Evolutionary conservation across 2,888 invertebrate species (phyloP), one percentile per base, ranked within the genome.

Genomic region (Hedya salicella): DNA sequence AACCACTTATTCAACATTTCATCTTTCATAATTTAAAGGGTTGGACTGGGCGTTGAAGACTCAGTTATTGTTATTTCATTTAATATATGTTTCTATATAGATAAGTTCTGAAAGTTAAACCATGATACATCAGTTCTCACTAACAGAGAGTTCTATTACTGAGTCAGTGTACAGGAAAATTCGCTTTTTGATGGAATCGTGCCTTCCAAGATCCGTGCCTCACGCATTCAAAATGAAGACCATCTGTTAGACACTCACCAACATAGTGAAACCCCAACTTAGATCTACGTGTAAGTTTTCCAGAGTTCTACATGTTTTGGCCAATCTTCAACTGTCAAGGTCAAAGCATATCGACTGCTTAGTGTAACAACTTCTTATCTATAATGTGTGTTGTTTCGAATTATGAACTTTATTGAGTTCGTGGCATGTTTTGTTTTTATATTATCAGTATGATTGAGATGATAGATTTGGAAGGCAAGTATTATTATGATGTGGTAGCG

Each of bases 401-500:
- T 16, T 30, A 1, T 44, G 44, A 13, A 17, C 30, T 42, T 56
- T 56, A 44, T 13, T 0, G 0, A 8, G 11, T 32, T 8, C 8
- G 4, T 6, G 8, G 3, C 13, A 17, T 2, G 4, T 1, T 56
- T 56, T 0, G 11, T 17, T 44, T 56, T 32, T 30, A 17, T 3
- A n/a, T 3, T 9, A 13, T 17, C 13, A 11, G 0, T 13, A 44
- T n/a, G 16, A 17, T 30, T 1, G 6, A 13, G 30, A 16, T 30
- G 42, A 14, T 25, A 56, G 25, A 13, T 44, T 56, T 1, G 11
- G 25, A 44, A 56, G 16, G 42, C 6, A 17, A 44, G 42, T 44
- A 25, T 4, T 11, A 49, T 40, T 13, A 64, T 52, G 65, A 60
- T 66, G 53, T 52, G 44, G 50, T 62, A 48, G 44, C 46, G 52